phyloP scores from a whole-genome alignment of 2,888 invertebrate species.

The Pseudococcus longispinus region DNA sequence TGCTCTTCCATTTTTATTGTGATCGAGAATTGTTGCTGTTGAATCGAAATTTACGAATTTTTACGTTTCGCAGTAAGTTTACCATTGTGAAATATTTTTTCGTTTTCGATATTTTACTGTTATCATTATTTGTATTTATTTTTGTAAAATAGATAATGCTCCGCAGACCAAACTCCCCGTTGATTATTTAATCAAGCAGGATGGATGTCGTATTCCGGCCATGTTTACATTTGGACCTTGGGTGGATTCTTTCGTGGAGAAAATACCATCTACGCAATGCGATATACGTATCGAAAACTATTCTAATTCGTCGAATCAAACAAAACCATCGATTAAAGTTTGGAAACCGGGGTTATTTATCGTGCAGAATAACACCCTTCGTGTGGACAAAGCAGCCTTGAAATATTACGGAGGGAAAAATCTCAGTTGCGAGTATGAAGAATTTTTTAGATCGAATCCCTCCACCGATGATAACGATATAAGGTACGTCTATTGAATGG shows the following conservation, averaged over 20 bases:
- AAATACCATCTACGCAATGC: slow-evolving; percentile 66
- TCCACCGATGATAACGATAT: neutral
- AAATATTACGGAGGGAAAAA: slow-evolving; percentile 13
- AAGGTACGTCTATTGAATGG: neutral
- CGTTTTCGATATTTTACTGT: neutral
- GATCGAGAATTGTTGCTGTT: neutral
- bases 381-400: neutral
- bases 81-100: neutral
- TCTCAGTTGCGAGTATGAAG: slow-evolving; percentile 1
- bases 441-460: neutral
- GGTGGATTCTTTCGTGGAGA: slow-evolving; percentile 68
- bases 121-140: neutral
- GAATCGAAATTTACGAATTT: neutral
- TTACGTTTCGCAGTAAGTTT: neutral
- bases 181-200: slow-evolving; percentile 68
- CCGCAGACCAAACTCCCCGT: neutral
- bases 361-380: neutral
- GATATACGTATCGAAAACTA: slow-evolving; percentile 59
- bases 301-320: neutral
- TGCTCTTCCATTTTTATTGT: neutral
- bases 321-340: neutral
- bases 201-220: slow-evolving; percentile 74
- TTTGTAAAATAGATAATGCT: neutral
- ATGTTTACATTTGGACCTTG: slow-evolving; percentile 68
- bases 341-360: slow-evolving; percentile 16